Evolutionary conservation across 2,113 vertebrate genomes (phyloP), one percentile per base, ranked within the genome.

Genomic region (Candoia aspera): DNA sequence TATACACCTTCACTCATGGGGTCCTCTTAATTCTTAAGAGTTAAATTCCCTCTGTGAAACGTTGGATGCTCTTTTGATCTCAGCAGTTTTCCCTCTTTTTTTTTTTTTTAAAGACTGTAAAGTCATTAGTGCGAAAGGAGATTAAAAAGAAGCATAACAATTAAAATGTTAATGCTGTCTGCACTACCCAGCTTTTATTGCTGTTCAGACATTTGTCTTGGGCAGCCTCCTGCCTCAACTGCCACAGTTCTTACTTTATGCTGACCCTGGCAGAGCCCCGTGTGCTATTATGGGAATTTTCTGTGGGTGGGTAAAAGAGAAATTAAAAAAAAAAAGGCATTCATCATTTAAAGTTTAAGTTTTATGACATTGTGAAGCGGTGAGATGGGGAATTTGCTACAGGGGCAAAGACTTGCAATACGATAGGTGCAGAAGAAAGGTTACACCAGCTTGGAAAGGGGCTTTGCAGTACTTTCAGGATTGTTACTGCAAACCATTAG

Each of bases 131-230:
- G 96, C 95, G 94, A 91, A 95, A 95, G 97, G 92, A 97, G 97
- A 98, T 97, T 97, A 97, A 96, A 97, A 97, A 97, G 97, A 98
- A 98, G 97, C 96, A 94, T 97, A 97, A 97, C 97, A 97, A 98
- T 98, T 97, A 98, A 97, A 97, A 98, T 97, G 97, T 97, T 98
- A 98, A 98, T 97, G 97, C 97, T 96, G 96, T 96, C 90, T n/a
- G 92, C 97, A 95, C 96, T 95, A 86, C 93, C 93, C 96, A 97
- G 97, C 97, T 97, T 96, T 94, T 89, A 97, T 95, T 97, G 87
- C 96, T 96, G 95, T 96, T 92, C 62, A 95, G 96, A 95, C 97
- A 95, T 97, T 96, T 90, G 96, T 97, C 97, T 96, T 94, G 26
- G 94, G 92, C 92, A 84, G 94, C 96, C 95, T 96, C 92, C 95